Base-by-base conservation (phyloP, 2,888 invertebrate species). In the Chromoteleia sp. region DNA sequence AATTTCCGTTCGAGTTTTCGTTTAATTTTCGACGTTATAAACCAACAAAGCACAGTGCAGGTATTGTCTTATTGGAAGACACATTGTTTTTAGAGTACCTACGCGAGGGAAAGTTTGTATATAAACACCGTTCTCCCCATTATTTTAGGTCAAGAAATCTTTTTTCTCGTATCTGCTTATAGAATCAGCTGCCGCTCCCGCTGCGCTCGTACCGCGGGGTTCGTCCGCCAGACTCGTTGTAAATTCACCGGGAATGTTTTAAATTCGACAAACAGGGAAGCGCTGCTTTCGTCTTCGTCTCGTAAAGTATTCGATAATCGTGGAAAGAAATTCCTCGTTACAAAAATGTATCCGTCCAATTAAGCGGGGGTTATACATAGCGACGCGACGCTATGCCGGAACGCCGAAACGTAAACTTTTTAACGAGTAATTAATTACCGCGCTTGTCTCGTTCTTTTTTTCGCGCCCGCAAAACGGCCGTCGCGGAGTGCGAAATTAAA, bases 151-250 rank as follows among this genome's bases (percentile, higher is more conserved):
- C 84, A 80, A 85, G 85, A 86, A 88, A 87, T 87, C 84, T 73
- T 65, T 77, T 85, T 86, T 86, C 86, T 83, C 84, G 87, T 89
- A 89, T 91, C 89, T 88, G 86, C 85, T 88, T 91, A 89, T 89
- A 87, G 90, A 91, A 91, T 91, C 91, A 91, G 90, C 91, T 91
- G 91, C 89, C 85, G 81, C 83, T 79, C 78, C 74, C 73, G 79
- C 77, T 82, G 83, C 59, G 74, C 73, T 84, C 15, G n/a, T 71
- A 48, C 52, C 25, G 6, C 39, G 36, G 54, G 21, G 25, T 48
- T 48, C 58, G 30, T 25, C 45, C 45, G 56, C n/a, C 36, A 59
- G 61, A 29, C 30, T 50, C 52, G 29, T 36, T 45, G 33, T 50
- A 68, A 36, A 80, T 56, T 58, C 70, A 25, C 29, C 21, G 15